Evolutionary conservation across 1,140 invertebrate genomes (phyloP).

Genomic region (Megathymus violae): DNA sequence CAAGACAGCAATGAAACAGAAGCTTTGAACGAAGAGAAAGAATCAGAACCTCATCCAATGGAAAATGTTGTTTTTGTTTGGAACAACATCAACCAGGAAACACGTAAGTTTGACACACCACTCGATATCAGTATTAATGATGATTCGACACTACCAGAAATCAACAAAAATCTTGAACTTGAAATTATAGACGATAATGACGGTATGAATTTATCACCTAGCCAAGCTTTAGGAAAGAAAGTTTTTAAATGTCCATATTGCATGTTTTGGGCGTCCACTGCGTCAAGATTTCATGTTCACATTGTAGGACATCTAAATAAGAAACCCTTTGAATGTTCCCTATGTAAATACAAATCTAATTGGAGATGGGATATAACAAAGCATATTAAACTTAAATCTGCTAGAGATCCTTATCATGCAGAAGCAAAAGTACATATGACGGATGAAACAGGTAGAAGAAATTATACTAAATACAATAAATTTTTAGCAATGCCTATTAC

Average conservation of each 20-base stretch:
- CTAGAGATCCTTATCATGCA: conserved; percentile 91
- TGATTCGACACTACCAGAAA: conserved; percentile 69
- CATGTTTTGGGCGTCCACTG: conserved; percentile 94
- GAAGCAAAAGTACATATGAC: conserved; percentile 93
- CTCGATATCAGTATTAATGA: conserved; percentile 77
- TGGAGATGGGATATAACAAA: conserved; percentile 98
- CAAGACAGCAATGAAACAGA: conserved; percentile 61
- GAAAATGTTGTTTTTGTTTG: conserved; percentile 91
- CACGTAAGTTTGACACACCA: conserved; percentile 69
- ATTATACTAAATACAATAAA: conserved; percentile 96
- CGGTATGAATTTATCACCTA: conserved; percentile 74
- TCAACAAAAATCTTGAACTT: conserved; percentile 55
- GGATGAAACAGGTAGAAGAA: conserved; percentile 94
- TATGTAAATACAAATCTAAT: conserved; percentile 96
- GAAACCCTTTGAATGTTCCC: conserved; percentile 97
- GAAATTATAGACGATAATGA: conserved; percentile 75
- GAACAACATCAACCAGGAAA: conserved; percentile 84
- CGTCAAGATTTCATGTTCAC: conserved; percentile 96
- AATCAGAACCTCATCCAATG: conserved; percentile 86
- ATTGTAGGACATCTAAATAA: conserved; percentile 96
- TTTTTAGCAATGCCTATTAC: conserved; percentile 90
- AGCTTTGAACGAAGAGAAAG: conserved; percentile 58
- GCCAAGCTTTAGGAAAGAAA: conserved; percentile 82
- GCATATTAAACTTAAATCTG: conserved; percentile 95
- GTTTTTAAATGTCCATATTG: conserved; percentile 96